Percentiles rank a stretch among this genome's conserved stretches.
Evolutionary conservation across 2,797 vertebrate species (phyloP).

Genomic region (Coracias cyanogaster): DNA sequence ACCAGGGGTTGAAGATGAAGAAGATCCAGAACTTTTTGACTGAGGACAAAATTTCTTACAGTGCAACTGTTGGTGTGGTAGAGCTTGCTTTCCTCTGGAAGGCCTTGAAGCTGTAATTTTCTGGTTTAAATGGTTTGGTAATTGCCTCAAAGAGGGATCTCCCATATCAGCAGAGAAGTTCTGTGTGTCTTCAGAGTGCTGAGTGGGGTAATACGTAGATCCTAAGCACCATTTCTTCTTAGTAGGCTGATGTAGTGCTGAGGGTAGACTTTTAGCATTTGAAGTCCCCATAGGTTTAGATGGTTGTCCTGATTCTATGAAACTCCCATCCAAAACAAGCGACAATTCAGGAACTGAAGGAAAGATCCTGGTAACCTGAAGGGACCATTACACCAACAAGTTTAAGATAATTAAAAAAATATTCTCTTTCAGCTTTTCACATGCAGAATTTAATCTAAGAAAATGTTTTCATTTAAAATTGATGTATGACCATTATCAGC

Average conservation of each 20-base stretch:
- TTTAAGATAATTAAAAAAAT: background rate
- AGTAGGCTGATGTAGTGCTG: conserved; percentile 3
- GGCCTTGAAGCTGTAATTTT: conserved; percentile 24
- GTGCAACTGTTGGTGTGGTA: conserved; percentile 43
- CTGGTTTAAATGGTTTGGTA: conserved; percentile 61
- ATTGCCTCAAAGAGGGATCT: conserved; percentile 60
- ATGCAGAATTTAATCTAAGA: background rate
- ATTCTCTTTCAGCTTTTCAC: background rate
- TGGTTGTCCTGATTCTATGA: conserved; percentile 70
- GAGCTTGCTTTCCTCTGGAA: conserved; percentile 61
- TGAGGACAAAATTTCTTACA: conserved; percentile 62
- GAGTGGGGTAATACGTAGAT: background rate
- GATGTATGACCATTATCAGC: background rate
- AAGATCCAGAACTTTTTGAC: conserved; percentile 64
- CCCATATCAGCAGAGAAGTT: conserved; percentile 9
- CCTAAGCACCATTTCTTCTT: conserved; percentile 23
- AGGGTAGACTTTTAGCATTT: conserved; percentile 50
- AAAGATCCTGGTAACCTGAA: conserved; percentile 86
- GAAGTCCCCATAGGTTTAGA: conserved; percentile 27
- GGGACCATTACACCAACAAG: background rate
- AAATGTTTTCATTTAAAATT: background rate
- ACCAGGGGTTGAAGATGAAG: conserved; percentile 73
- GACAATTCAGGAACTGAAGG: conserved; percentile 96
- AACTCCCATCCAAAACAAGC: conserved; percentile 88
- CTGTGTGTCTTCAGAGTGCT: conserved; percentile 36